Conservation (phyloP, 1,140 invertebrate species). For the Drosophila miranda region DNA sequence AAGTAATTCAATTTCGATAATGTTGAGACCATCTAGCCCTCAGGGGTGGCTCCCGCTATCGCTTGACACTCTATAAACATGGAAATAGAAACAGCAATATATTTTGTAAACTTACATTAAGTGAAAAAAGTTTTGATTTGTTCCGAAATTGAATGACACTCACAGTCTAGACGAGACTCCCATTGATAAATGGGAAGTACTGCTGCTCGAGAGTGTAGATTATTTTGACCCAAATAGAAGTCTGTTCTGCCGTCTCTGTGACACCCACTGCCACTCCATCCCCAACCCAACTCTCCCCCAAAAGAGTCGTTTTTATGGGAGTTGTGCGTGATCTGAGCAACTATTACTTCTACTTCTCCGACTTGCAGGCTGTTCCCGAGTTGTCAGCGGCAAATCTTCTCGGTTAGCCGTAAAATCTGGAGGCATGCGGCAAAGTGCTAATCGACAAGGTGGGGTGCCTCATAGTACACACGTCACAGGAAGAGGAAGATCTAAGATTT, state of each 20-base stretch:
- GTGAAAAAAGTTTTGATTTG: constrained; percentile 42
- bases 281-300: constrained; percentile 3
- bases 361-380: constrained; percentile 22
- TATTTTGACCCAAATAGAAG: constrained; percentile 37
- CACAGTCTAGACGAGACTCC: not conserved
- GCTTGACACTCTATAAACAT: constrained; percentile 60
- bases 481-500: constrained; percentile 27
- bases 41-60: constrained; percentile 4
- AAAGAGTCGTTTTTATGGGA: constrained; percentile 50
- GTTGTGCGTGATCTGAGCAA: constrained; percentile 66
- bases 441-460: constrained; percentile 45
- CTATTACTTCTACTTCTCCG: constrained; percentile 47
- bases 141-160: constrained; percentile 32
- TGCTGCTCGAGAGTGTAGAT: constrained; percentile 9
- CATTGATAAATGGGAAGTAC: constrained; percentile 35
- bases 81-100: constrained; percentile 44
- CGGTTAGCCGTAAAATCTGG: constrained; percentile 63
- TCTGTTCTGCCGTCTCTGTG: not conserved
- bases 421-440: constrained; percentile 64
- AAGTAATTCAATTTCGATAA: constrained; percentile 74
- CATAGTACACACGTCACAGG: not conserved
- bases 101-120: constrained; percentile 51
- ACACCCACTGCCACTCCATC: constrained; percentile 28
- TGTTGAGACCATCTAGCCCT: constrained; percentile 13
- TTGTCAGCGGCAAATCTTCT: constrained; percentile 59